Conservation (phyloP, 2,888 invertebrate species). For the Lepidonotus clava region DNA sequence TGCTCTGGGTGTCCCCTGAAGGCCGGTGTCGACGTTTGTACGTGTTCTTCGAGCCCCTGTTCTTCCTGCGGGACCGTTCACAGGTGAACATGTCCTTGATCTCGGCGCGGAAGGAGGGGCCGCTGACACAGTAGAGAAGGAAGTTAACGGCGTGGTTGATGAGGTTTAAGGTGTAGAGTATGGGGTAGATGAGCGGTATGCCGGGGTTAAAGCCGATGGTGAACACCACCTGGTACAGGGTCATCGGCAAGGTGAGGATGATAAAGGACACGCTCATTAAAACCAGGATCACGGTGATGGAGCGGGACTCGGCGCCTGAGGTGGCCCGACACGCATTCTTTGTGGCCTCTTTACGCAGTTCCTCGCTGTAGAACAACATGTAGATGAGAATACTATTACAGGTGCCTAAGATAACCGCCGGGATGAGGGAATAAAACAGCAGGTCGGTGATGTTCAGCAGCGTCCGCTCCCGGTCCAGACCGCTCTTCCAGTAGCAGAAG, state of each 20-base stretch:
- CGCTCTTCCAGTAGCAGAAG: background rate
- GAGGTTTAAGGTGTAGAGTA: background rate
- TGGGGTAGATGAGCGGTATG: background rate
- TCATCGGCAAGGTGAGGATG: constrained; percentile 27
- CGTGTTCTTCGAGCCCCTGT: background rate
- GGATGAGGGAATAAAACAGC: constrained; percentile 45
- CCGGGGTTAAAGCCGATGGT: constrained; percentile 24
- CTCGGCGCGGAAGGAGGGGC: constrained; percentile 31
- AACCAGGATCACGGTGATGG: constrained; percentile 16
- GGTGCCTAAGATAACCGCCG: background rate
- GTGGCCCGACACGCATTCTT: background rate
- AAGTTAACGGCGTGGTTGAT: constrained; percentile 40
- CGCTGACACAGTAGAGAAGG: constrained; percentile 31
- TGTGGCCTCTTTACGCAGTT: constrained; percentile 33
- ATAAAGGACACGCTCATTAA: constrained; percentile 44
- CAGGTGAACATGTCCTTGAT: constrained; percentile 43
- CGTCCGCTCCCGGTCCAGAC: background rate
- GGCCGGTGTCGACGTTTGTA: constrained; percentile 14
- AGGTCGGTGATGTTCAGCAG: constrained; percentile 45
- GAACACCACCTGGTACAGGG: constrained; percentile 33
- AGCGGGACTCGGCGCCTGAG: background rate
- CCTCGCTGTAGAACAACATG: constrained; percentile 51
- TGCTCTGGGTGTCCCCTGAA: constrained; percentile 34
- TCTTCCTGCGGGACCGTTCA: background rate
- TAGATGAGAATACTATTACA: constrained; percentile 47